Percentiles rank a stretch among this genome's conserved stretches.
Evolutionary conservation across 2,113 vertebrate genomes (phyloP).

Genomic region (Trematocara marginatum): DNA sequence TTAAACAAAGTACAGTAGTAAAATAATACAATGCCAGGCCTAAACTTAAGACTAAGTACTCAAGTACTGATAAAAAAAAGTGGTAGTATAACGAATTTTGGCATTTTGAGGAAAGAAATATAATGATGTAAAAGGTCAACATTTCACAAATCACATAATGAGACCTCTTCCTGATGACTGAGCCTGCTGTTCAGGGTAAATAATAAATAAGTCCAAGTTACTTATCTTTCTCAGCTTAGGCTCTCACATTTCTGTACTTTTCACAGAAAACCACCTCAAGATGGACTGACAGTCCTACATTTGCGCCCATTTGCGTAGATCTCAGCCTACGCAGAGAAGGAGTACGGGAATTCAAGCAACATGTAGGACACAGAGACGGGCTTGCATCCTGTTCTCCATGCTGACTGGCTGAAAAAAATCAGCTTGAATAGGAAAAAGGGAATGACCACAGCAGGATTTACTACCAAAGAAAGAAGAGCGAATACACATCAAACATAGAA

Average conservation of each 20-base stretch:
- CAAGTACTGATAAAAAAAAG: neutral
- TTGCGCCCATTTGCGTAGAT: neutral
- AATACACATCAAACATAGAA: neutral
- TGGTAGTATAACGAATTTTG: neutral
- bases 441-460: neutral
- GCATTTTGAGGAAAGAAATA: conserved; percentile 16
- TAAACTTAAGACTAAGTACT: neutral
- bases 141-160: conserved; percentile 8
- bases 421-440: neutral
- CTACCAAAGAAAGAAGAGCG: neutral
- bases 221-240: neutral
- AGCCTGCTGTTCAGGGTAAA: conserved; percentile 3
- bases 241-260: neutral
- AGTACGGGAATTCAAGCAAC: neutral
- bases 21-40: neutral
- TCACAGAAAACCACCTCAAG: neutral
- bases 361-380: neutral
- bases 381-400: neutral
- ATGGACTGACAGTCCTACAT: neutral
- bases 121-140: conserved; percentile 31
- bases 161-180: neutral
- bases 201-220: neutral
- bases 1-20: neutral
- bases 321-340: neutral
- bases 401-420: neutral